Base-by-base conservation (phyloP, 2,888 invertebrate species). In the Andrena bucephala region DNA sequence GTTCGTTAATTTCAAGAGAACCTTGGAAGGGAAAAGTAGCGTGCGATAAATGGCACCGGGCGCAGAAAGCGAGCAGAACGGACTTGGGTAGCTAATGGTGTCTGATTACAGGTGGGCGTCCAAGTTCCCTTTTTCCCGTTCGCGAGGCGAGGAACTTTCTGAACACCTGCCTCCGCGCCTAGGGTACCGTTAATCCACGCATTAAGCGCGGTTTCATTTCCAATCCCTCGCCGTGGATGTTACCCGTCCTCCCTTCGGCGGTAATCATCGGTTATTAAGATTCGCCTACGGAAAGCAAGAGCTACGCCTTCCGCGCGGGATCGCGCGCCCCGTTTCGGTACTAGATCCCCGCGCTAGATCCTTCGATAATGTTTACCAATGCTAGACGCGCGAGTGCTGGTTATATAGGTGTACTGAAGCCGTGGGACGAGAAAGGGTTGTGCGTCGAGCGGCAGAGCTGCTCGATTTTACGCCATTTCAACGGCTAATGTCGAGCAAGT, bases 181-280 rank as follows among this genome's bases (percentile, higher is more conserved):
- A 66, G 48, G 13, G 36, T 84, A 70, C 84, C 84, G 84, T 84
- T 84, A 84, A 84, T 84, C 73, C 54, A 62, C 67, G 77, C 70
- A 80, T 67, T 77, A 84, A 83, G 70, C 54, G 77, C 24, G 70
- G 72, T 71, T 84, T 73, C 80, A 54, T 80, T 84, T 59, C 80
- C 63, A 65, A 84, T 84, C 73, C 80, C n/a, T 52, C 63, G 20
- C 27, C 10, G 67, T 54, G 80, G 77, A 62, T 80, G 73, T 73
- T 84, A 66, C 71, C 73, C 77, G 63, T 74, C 79, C 50, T 29
- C 42, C 42, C 52, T 20, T 13, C 33, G 60, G 16, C 31, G 42
- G 71, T 82, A 84, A 84, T 84, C 80, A 84, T 67, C 80, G 80
- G 83, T 80, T 79, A 83, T 83, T 84, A 84, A 83, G 79, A 83